These are phyloP conservation scores for Otolemur crassicaudatus DNA, from an alignment of 2,797 vertebrate genomes.

Conservation along the genomic window DNA sequence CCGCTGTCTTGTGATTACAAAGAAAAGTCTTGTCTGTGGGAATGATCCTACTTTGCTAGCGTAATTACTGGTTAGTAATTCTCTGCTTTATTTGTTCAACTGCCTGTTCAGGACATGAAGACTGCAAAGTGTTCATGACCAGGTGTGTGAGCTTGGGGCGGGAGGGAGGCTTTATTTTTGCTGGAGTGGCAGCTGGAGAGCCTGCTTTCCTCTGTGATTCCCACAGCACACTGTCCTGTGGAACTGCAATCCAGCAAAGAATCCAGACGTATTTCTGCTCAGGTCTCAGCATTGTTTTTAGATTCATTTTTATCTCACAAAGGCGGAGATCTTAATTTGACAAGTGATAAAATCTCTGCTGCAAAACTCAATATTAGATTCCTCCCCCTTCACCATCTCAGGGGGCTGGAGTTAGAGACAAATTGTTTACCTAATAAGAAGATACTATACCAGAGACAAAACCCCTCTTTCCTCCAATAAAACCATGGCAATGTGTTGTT, in stretches of 20 bases:
- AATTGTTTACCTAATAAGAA: conserved; percentile 74
- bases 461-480: conserved; percentile 9
- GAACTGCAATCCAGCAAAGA: not conserved
- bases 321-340: conserved; percentile 78
- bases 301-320: conserved; percentile 63
- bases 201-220: not conserved
- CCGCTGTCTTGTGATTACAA: not conserved
- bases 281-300: conserved; percentile 56
- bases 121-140: not conserved
- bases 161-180: not conserved
- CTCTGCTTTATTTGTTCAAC: not conserved
- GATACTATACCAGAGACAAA: conserved; percentile 62
- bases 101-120: not conserved
- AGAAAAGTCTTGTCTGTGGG: not conserved
- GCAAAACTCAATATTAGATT: conserved; percentile 75
- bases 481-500: conserved; percentile 55
- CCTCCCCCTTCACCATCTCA: conserved; percentile 55
- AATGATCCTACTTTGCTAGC: not conserved
- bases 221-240: not conserved
- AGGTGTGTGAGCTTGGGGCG: not conserved
- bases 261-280: conserved; percentile 24
- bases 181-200: not conserved
- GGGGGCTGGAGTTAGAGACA: conserved; percentile 67
- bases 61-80: not conserved
- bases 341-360: conserved; percentile 77